These are phyloP conservation scores for Xestia ashworthii DNA, from an alignment of 2,888 invertebrate species.

Conservation along the genomic window DNA sequence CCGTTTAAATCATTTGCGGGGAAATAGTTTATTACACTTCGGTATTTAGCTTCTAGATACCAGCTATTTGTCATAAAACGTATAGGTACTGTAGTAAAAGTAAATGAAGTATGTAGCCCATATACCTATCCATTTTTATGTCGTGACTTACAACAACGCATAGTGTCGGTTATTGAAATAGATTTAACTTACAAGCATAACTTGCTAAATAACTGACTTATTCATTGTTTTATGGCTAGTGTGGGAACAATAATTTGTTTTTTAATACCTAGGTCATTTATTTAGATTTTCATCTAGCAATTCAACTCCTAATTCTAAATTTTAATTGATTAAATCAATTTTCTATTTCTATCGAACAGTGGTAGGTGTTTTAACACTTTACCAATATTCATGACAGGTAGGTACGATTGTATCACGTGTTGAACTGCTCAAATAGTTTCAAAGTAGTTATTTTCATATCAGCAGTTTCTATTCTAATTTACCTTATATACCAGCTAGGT, in stretches of 20 bases:
- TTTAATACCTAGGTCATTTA: background rate
- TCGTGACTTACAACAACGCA: background rate
- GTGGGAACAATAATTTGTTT: background rate
- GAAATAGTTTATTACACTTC: background rate
- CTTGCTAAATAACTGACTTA: background rate
- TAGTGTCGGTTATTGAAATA: conserved; percentile 5
- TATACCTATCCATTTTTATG: conserved; percentile 12
- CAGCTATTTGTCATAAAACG: background rate
- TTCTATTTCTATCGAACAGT: background rate
- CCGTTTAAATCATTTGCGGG: conserved; percentile 1
- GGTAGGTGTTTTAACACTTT: background rate
- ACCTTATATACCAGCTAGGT: background rate
- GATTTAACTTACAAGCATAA: background rate
- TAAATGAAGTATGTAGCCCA: background rate
- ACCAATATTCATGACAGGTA: too few relatives aligned
- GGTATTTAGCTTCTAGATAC: background rate
- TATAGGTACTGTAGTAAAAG: background rate
- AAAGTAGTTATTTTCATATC: background rate
- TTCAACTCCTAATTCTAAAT: background rate
- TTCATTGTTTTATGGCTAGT: background rate
- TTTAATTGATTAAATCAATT: conserved; percentile 22
- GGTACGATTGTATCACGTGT: too few relatives aligned
- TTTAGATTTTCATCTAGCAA: conserved; percentile 6
- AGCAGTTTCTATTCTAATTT: background rate
- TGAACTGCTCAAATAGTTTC: background rate